Percentiles rank a stretch among this genome's conserved stretches.
Evolutionary conservation across 2,797 vertebrate genomes (phyloP).

Genomic region (Smutsia gigantea): DNA sequence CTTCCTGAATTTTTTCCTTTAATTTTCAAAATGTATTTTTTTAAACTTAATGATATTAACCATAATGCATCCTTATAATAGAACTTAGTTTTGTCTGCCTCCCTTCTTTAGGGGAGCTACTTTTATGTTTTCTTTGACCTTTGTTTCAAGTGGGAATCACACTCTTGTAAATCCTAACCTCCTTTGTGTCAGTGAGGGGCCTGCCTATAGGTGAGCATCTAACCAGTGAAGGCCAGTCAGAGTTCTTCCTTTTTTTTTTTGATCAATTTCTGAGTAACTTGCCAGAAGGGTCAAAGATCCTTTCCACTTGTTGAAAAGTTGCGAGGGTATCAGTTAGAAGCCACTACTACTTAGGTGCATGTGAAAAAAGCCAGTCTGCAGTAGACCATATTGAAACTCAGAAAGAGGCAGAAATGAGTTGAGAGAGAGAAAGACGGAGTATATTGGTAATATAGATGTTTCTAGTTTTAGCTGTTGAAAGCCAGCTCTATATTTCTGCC

Average conservation of each 20-base stretch:
- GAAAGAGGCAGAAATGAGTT: conserved; percentile 14
- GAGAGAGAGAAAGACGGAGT: neutral
- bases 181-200: neutral
- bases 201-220: neutral
- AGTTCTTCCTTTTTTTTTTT: neutral
- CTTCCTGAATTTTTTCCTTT: neutral
- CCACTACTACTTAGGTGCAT: neutral
- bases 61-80: neutral
- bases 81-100: neutral
- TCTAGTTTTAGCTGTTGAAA: neutral
- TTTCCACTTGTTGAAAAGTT: neutral
- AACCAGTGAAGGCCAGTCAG: neutral
- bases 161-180: neutral
- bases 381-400: neutral
- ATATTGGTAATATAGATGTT: neutral
- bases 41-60: neutral
- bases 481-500: neutral
- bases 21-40: neutral
- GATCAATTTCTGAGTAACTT: neutral
- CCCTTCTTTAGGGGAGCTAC: neutral
- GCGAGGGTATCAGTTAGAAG: neutral
- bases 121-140: neutral
- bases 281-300: neutral
- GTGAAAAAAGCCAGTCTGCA: neutral
- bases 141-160: neutral